Conservation (phyloP, 2,888 invertebrate genomes). For the Cetonia aurata region DNA sequence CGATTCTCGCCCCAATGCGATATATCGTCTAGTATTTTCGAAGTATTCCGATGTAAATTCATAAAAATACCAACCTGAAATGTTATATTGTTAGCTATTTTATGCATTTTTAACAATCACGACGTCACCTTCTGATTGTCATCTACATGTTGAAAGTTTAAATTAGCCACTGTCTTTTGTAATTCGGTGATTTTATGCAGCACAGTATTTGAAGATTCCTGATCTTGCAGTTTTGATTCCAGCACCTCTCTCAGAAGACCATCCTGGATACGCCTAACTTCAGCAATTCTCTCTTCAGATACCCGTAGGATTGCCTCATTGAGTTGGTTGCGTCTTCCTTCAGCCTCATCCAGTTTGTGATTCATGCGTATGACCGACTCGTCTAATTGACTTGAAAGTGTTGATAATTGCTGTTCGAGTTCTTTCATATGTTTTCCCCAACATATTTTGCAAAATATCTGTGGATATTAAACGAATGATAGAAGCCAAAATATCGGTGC, state of each 20-base stretch:
- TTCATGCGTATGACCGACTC: slow-evolving; percentile 69
- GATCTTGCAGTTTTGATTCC: slow-evolving; percentile 66
- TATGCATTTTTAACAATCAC: background rate
- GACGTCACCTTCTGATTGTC: slow-evolving; percentile 67
- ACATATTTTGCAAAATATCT: slow-evolving; percentile 74
- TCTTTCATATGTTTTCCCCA: slow-evolving; percentile 73
- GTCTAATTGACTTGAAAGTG: slow-evolving; percentile 71
- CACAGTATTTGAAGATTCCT: slow-evolving; percentile 67
- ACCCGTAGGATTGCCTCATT: slow-evolving; percentile 69
- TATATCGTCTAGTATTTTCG: slow-evolving; percentile 71
- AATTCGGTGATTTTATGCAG: slow-evolving; percentile 67
- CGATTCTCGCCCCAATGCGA: slow-evolving; percentile 71
- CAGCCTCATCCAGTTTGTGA: slow-evolving; percentile 71
- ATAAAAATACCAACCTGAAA: slow-evolving; percentile 71
- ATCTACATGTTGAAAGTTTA: slow-evolving; percentile 56
- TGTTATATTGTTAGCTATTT: background rate
- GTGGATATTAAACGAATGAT: slow-evolving; percentile 16
- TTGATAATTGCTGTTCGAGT: slow-evolving; percentile 70
- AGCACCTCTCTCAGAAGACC: slow-evolving; percentile 66
- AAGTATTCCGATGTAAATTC: slow-evolving; percentile 71
- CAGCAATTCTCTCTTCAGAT: slow-evolving; percentile 69
- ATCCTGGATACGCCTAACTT: slow-evolving; percentile 67
- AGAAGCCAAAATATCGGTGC: no score
- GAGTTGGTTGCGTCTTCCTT: slow-evolving; percentile 71
- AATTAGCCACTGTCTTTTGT: slow-evolving; percentile 64